These are phyloP conservation scores for Ellobium chinense DNA, from an alignment of 2,888 invertebrate species.

Conservation along the genomic window DNA sequence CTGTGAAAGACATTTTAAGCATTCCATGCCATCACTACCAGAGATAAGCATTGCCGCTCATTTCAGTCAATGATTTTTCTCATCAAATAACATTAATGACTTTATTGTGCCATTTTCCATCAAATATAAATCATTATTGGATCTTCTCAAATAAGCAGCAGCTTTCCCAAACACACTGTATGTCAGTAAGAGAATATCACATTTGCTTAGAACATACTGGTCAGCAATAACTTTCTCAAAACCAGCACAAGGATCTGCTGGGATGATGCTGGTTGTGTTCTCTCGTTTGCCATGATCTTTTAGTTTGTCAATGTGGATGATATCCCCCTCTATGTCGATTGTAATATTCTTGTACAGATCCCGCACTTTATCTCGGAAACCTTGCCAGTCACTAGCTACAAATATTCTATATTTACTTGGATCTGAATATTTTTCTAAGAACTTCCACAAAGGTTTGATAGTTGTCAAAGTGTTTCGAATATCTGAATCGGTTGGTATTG, in stretches of 20 bases:
- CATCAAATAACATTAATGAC: constrained; percentile 51
- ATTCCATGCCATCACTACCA: background rate
- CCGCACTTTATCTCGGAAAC: constrained; percentile 48
- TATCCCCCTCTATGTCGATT: constrained; percentile 52
- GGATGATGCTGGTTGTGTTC: background rate
- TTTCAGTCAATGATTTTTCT: constrained; percentile 16
- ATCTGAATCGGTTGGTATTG: constrained; percentile 54
- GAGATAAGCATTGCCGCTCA: background rate
- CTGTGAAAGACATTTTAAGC: constrained; percentile 6
- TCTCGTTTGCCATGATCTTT: background rate
- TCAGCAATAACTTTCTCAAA: constrained; percentile 56
- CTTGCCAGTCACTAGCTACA: constrained; percentile 56
- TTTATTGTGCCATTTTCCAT: constrained; percentile 51
- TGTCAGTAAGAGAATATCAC: constrained; percentile 55
- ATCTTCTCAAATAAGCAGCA: constrained; percentile 53
- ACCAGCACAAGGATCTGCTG: constrained; percentile 47
- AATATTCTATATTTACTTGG: constrained; percentile 51
- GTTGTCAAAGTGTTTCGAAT: constrained; percentile 51
- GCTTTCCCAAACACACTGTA: constrained; percentile 58
- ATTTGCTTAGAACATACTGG: constrained; percentile 53
- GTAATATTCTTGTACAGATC: constrained; percentile 47
- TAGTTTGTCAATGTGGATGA: constrained; percentile 56
- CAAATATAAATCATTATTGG: constrained; percentile 51
- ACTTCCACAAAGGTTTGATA: constrained; percentile 54
- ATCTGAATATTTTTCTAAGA: constrained; percentile 51